phyloP scores from a whole-genome alignment of 2,888 invertebrate species.

The Tipula unca region DNA sequence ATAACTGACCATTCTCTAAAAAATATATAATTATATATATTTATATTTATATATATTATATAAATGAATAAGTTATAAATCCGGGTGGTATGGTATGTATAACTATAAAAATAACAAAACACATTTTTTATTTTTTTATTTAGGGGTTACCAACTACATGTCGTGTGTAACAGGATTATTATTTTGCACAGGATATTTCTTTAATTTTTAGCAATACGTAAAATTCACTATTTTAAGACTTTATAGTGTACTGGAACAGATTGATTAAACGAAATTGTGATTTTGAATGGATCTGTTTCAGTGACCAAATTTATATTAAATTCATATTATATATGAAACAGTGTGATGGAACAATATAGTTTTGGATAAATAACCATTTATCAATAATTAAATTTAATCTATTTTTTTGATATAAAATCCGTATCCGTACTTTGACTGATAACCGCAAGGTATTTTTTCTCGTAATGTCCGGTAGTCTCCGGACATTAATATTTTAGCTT shows the following conservation, averaged over 20 bases:
- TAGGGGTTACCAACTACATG: conserved; percentile 8
- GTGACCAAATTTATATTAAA: neutral
- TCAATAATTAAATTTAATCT: too few species aligned
- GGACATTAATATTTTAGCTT: neutral
- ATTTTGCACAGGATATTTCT: neutral
- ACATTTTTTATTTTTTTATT: neutral
- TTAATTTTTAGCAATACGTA: neutral
- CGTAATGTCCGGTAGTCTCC: neutral
- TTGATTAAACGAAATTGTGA: neutral
- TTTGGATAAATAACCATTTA: too few species aligned
- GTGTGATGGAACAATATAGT: too few species aligned
- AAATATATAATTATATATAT: neutral
- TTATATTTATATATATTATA: neutral
- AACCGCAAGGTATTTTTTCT: neutral
- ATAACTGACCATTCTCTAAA: neutral
- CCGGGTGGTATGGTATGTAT: conserved; percentile 1
- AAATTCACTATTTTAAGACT: neutral
- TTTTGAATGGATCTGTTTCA: neutral
- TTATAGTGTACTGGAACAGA: neutral
- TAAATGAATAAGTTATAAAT: neutral
- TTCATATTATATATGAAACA: too few species aligned
- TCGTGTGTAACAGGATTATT: neutral
- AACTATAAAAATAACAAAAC: conserved; percentile 3
- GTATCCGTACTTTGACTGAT: neutral
- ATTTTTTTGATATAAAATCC: neutral